Conservation (phyloP, 2,888 invertebrate species). For the Cephonodes hylas region DNA sequence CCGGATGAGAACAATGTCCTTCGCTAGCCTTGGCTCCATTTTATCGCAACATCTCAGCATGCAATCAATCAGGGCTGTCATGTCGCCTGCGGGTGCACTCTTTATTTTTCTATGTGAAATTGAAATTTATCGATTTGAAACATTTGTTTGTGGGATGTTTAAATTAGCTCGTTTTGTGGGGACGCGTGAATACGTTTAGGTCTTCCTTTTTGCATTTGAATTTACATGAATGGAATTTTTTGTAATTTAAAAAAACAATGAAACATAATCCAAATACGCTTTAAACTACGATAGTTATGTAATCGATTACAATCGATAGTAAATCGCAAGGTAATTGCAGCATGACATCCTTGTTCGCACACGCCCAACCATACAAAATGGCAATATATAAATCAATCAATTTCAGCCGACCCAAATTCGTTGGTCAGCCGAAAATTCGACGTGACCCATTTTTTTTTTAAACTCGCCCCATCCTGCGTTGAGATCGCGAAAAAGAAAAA, state of each 20-base stretch:
- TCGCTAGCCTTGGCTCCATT: conserved; percentile 73
- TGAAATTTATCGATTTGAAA: conserved; percentile 43
- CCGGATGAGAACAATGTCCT: conserved; percentile 67
- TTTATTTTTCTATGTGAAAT: conserved; percentile 45
- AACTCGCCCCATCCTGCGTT: conserved; percentile 43
- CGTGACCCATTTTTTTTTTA: conserved; percentile 69
- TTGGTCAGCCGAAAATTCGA: conserved; percentile 43
- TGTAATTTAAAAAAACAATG: not conserved
- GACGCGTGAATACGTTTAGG: not conserved
- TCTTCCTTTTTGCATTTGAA: too few species aligned
- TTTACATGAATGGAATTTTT: not conserved
- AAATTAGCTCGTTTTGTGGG: conserved; percentile 3
- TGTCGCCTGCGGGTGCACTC: conserved; percentile 56
- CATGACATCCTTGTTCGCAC: conserved; percentile 8
- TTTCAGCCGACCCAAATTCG: conserved; percentile 62
- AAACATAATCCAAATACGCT: too few species aligned
- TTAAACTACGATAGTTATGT: not conserved
- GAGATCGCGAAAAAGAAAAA: conserved; percentile 46
- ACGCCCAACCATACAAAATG: not conserved
- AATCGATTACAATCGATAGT: not conserved
- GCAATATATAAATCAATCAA: conserved; percentile 49
- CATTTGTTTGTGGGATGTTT: not conserved
- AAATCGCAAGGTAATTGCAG: not conserved
- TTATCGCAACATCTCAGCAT: conserved; percentile 45
- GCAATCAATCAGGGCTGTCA: conserved; percentile 55